phyloP scores from a whole-genome alignment of 1,140 invertebrate species.

The Triops longicaudatus region DNA sequence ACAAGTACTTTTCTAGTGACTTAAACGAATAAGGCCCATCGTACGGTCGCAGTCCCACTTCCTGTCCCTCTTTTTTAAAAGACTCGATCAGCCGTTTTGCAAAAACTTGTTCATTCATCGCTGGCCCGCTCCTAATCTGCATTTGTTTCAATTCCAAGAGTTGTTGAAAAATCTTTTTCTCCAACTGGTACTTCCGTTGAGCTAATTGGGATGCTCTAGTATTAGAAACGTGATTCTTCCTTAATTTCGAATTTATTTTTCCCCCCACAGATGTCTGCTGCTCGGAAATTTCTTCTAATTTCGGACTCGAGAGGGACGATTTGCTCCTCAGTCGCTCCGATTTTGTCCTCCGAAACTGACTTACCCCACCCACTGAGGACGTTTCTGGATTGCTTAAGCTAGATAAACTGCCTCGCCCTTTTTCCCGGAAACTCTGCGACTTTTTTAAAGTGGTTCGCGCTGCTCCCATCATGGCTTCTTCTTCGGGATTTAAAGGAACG shows the following conservation, averaged over 20 bases:
- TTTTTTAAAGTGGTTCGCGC: not conserved
- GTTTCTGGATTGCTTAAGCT: not conserved
- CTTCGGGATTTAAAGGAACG: not conserved
- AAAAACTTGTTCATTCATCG: slow-evolving; percentile 71
- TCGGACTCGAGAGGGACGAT: slow-evolving; percentile 7
- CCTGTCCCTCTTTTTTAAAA: slow-evolving; percentile 65
- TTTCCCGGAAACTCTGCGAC: slow-evolving; percentile 10
- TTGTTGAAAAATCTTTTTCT: slow-evolving; percentile 88
- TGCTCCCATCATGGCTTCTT: not conserved
- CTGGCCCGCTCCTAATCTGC: slow-evolving; percentile 79
- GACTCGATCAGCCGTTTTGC: slow-evolving; percentile 74
- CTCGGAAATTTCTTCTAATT: slow-evolving; percentile 16
- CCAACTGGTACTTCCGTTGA: slow-evolving; percentile 66
- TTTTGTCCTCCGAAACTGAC: slow-evolving; percentile 24
- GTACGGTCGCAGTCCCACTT: slow-evolving; percentile 60
- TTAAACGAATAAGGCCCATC: slow-evolving; percentile 65
- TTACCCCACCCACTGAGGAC: not conserved
- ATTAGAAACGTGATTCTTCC: not conserved
- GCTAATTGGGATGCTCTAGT: not conserved
- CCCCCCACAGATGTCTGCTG: not conserved
- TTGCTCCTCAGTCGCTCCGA: slow-evolving; percentile 21
- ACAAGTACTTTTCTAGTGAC: slow-evolving; percentile 83
- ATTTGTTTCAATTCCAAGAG: slow-evolving; percentile 82
- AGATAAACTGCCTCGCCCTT: not conserved
- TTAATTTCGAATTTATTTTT: not conserved